Evolutionary conservation across 2,888 invertebrate species (phyloP).

Genomic region (Neoitamus cyanurus): DNA sequence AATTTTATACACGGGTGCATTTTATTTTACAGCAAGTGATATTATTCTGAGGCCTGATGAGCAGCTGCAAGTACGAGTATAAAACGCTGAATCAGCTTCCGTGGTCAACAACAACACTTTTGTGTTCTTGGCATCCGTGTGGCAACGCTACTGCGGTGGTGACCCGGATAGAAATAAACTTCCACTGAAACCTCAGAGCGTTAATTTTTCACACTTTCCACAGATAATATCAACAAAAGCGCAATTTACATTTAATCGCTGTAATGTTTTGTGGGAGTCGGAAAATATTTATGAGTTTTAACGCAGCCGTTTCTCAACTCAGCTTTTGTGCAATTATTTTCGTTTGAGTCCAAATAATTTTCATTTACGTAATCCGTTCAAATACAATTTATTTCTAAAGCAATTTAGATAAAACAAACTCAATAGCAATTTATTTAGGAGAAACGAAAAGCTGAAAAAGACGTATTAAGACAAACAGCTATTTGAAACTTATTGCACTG

Average conservation of each 20-base stretch:
- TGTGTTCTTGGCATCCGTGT: background rate
- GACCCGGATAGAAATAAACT: background rate
- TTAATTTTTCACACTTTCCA: background rate
- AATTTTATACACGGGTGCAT: background rate
- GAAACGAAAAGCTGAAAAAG: background rate
- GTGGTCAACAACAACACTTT: background rate
- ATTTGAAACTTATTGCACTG: background rate
- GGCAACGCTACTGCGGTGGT: background rate
- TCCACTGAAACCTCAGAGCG: background rate
- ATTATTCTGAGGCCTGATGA: background rate
- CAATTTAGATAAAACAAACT: background rate
- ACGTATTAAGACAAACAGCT: background rate
- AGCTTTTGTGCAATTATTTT: background rate
- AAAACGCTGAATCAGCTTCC: background rate
- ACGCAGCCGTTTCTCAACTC: background rate
- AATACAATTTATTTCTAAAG: background rate
- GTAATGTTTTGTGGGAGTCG: background rate
- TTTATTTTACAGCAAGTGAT: background rate
- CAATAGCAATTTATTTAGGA: background rate
- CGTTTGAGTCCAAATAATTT: background rate
- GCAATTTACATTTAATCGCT: background rate
- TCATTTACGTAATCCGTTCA: background rate
- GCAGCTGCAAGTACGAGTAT: background rate
- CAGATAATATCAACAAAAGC: background rate
- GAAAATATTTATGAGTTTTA: background rate